Base-by-base conservation (phyloP, 1,140 invertebrate genomes). In the Heliconius himera region DNA sequence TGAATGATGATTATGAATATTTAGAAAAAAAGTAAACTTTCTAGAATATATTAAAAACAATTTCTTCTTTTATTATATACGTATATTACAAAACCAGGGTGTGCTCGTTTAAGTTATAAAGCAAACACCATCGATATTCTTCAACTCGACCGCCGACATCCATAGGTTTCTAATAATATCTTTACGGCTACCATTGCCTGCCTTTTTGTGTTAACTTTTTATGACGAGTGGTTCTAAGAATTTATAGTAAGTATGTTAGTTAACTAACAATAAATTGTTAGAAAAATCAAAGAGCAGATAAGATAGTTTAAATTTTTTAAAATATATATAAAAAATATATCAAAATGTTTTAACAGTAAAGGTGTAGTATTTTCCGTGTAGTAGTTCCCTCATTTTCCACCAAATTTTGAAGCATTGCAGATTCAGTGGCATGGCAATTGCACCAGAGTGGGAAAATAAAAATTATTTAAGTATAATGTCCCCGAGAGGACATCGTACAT, bases 141-240 rank as follows among this genome's bases (percentile, higher is more conserved):
- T 66, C 60, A 66, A 66, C 60, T 16, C 60, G 60, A 66, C 60
- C 60, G 60, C 22, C 60, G 22, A 66, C 26, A 66, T 13, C 22
- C 11, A 66, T 66, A 66, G 60, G 29, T 29, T 66, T 66, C 60
- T 66, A 66, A 66, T 60, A 26, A 60, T 66, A 66, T 66, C 54
- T 60, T 60, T 60, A n/a, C 54, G 54, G n/a, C 54, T 11, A 60
- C n/a, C 54, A 66, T 16, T 66, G 4, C n/a, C 9, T 66, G 11
- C 22, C 3, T 66, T 66, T 66, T 66, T 66, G 22, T 66, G 22
- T 3, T 66, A 60, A n/a, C 54, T 66, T 66, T 66, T 22, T 66
- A 66, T 16, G 13, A 13, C 60, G 60, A 60, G 54, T 26, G 26
- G 26, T 29, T 66, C 22, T 66, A 66, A 29, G 11, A 66, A 66